Base-by-base conservation (phyloP, 2,113 vertebrate genomes). In the Bagarius yarrelli region DNA sequence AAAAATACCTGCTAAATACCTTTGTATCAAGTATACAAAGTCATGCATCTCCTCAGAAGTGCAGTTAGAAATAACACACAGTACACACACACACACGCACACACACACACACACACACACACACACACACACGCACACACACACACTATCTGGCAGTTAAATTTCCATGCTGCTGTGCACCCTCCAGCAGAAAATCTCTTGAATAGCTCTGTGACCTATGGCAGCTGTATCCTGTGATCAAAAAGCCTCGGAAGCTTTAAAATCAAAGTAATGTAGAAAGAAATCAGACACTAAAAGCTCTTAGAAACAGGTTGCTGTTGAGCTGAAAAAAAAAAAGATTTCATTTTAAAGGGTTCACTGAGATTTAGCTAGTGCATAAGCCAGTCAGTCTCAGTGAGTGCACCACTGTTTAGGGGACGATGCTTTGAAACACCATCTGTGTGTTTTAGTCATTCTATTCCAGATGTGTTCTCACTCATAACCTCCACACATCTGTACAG, bases 91-190 rank as follows among this genome's bases (percentile, higher is more conserved):
- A n/a, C n/a, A n/a, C n/a, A n/a, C n/a, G n/a, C n/a, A n/a, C n/a
- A n/a, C n/a, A n/a, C n/a, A n/a, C n/a, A n/a, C n/a, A n/a, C n/a
- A n/a, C n/a, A n/a, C n/a, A n/a, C n/a, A n/a, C n/a, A n/a, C n/a
- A n/a, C n/a, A n/a, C n/a, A n/a, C n/a, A n/a, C n/a, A n/a, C n/a
- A n/a, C n/a, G n/a, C n/a, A n/a, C n/a, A n/a, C n/a, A n/a, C n/a
- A n/a, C 84, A 73, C 80, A 89, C 87, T 91, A 91, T 90, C 87
- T 92, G 90, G 81, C 89, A 89, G 85, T 86, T 85, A 84, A 83
- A 87, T 83, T 87, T 79, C 78, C 30, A 60, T 69, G 74, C 78
- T 75, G 53, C 66, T 77, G 78, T 81, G 81, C 83, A 90, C 84
- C 89, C 85, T 73, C 89, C 88, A 91, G 90, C 88, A 90, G 86